Evolutionary conservation across 2,113 vertebrate genomes (phyloP), one percentile per base, ranked within the genome.

Genomic region (Procavia capensis): DNA sequence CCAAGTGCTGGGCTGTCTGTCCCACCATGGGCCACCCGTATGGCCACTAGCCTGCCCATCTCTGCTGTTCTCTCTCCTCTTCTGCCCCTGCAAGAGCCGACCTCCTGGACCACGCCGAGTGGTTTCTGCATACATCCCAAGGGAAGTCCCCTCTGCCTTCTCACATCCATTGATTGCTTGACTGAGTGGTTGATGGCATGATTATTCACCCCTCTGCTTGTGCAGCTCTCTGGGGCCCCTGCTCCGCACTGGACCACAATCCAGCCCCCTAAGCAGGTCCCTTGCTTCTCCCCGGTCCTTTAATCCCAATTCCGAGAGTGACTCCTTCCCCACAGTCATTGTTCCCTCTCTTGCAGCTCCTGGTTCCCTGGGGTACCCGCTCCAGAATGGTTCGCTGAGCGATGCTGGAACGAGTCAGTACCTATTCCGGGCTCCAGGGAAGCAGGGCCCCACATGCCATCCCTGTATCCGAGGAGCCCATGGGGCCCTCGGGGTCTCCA

Each of bases 401-500:
- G 13, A 34, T 34, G 29, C 63, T 47, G 90, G 63, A 47, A 17
- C 27, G 11, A 39, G 27, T 36, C 87, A 59, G 41, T 70, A 85
- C 27, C 63, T 41, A 36, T 17, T 20, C 47, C 0, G 45, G 72
- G 45, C 29, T 64, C 66, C 9, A 2, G 31, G n/a, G 57, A 66
- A 54, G 72, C 41, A 6, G 41, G 34, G 16, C 66, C n/a, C 94
- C 86, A 50, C 70, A 75, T 70, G 34, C 16, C 66, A 70, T 34
- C 14, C 3, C 66, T n/a, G 66, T 9, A 3, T n/a, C 27, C 31
- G 6, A 13, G 17, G 34, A n/a, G 31, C 66, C 66, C 25, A 8
- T 70, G 6, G 45, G 14, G 41, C 39, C 11, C 10, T 1, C 0
- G 3, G 3, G 27, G 63, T 66, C 57, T 3, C 9, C 64, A 11